Conservation (phyloP, 2,888 invertebrate species). For the Ferrisia virgata region DNA sequence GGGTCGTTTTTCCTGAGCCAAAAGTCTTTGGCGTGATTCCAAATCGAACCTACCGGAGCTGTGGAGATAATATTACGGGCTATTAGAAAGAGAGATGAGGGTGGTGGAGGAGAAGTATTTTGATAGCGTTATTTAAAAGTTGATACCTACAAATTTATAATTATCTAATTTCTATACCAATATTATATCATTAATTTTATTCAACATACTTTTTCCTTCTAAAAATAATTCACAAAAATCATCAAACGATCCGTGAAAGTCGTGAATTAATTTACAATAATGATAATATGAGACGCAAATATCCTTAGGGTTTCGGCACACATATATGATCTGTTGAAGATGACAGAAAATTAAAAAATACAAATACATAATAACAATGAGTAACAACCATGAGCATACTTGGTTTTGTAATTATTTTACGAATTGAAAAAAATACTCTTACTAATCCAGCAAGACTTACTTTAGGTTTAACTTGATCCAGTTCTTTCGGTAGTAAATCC, state of each 20-base stretch:
- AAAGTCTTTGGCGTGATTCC: slow-evolving; percentile 61
- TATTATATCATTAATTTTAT: too few species aligned
- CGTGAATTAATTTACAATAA: slow-evolving; percentile 72
- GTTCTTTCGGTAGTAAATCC: slow-evolving; percentile 62
- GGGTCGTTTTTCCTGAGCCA: slow-evolving; percentile 66
- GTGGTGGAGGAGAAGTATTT: neutral
- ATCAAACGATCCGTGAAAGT: slow-evolving; percentile 63
- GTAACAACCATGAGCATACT: too few species aligned
- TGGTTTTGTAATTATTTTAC: too few species aligned
- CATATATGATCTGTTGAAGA: slow-evolving; percentile 73
- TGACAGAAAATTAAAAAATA: neutral
- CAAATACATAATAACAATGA: too few species aligned
- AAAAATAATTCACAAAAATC: slow-evolving; percentile 74
- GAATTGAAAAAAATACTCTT: neutral
- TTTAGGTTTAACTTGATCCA: slow-evolving; percentile 68
- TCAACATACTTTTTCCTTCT: slow-evolving; percentile 61
- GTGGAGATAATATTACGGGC: neutral
- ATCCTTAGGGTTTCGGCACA: slow-evolving; percentile 86
- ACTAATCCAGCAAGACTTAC: slow-evolving; percentile 53
- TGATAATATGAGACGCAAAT: slow-evolving; percentile 84
- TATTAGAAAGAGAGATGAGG: neutral
- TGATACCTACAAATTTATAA: too few species aligned
- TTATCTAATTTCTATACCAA: too few species aligned
- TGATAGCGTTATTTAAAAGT: too few species aligned
- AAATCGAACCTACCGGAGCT: slow-evolving; percentile 57